phyloP scores from a whole-genome alignment of 2,113 vertebrate species.

The Vimba vimba region DNA sequence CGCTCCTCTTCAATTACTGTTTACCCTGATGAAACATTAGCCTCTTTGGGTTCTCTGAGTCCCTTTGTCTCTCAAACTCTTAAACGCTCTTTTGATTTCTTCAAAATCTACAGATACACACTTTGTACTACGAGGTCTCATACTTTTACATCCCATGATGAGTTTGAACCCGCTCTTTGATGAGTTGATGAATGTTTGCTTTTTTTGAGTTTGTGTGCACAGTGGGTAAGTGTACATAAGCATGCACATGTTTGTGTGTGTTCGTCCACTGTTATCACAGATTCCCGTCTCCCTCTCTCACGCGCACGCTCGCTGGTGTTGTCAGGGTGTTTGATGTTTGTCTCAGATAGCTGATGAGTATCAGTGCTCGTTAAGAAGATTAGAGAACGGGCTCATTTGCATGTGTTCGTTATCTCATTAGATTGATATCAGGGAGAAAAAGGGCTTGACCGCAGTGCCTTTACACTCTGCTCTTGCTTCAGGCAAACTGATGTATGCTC shows the following conservation, averaged over 20 bases:
- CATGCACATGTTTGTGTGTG: conserved; percentile 4
- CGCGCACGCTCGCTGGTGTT: conserved; percentile 1
- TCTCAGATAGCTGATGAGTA: conserved; percentile 78
- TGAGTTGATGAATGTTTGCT: conserved; percentile 52
- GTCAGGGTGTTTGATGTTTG: conserved; percentile 65
- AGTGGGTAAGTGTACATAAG: conserved; percentile 19
- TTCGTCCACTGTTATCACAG: conserved; percentile 39
- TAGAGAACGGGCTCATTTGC: conserved; percentile 81
- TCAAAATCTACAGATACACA: not conserved
- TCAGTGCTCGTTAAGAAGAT: conserved; percentile 78
- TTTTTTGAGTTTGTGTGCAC: conserved; percentile 33
- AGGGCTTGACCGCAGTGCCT: conserved; percentile 73
- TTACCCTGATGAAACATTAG: conserved; percentile 61
- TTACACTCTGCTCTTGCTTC: conserved; percentile 60
- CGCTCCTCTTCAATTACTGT: conserved; percentile 39
- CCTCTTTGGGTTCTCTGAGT: conserved; percentile 41
- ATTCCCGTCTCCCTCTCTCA: not conserved
- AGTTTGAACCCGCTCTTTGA: not conserved
- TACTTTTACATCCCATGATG: not conserved
- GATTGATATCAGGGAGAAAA: conserved; percentile 75
- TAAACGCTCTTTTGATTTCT: not conserved
- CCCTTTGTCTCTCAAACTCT: conserved; percentile 29
- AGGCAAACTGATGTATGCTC: conserved; percentile 45
- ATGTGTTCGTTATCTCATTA: conserved; percentile 81
- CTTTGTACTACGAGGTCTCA: not conserved